phyloP scores from a whole-genome alignment of 2,797 vertebrate species.

The Enteromius thamalakanensis region DNA sequence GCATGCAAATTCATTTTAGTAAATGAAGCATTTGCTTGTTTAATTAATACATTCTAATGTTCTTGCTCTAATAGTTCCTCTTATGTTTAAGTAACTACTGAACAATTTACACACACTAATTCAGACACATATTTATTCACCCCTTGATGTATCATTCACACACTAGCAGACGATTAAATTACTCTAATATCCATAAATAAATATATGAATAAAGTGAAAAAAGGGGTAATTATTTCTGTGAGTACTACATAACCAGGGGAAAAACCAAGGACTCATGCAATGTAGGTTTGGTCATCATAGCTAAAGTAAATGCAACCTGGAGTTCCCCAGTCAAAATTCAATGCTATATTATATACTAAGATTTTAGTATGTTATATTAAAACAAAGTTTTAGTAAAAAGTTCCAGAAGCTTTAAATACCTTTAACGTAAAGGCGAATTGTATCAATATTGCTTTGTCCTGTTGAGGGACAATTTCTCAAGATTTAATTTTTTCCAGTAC shows the following conservation, averaged over 20 bases:
- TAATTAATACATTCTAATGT: not conserved
- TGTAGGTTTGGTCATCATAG: not conserved
- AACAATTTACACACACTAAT: not conserved
- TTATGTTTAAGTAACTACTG: slow-evolving; percentile 27
- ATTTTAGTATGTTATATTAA: not conserved
- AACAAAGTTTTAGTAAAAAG: slow-evolving; percentile 5
- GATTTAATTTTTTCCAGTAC: not conserved
- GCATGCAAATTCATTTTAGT: not conserved
- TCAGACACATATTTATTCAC: slow-evolving; percentile 43
- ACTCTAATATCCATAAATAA: slow-evolving; percentile 38
- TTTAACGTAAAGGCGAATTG: not conserved
- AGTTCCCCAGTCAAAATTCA: not conserved
- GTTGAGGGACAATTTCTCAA: not conserved
- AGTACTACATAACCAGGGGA: not conserved
- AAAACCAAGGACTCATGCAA: not conserved
- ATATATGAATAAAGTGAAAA: slow-evolving; percentile 28
- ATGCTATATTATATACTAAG: not conserved
- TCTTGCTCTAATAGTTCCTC: not conserved
- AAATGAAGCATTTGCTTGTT: slow-evolving; percentile 6
- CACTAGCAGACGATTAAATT: slow-evolving; percentile 54
- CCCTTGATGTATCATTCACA: slow-evolving; percentile 35
- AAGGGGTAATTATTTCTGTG: slow-evolving; percentile 42
- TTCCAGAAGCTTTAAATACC: not conserved
- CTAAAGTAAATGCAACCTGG: not conserved
- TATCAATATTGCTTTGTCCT: slow-evolving; percentile 5